Percentiles rank a stretch among this genome's conserved stretches.
Conservation (phyloP, 1,140 invertebrate genomes). For the Calliphora vicina region DNA sequence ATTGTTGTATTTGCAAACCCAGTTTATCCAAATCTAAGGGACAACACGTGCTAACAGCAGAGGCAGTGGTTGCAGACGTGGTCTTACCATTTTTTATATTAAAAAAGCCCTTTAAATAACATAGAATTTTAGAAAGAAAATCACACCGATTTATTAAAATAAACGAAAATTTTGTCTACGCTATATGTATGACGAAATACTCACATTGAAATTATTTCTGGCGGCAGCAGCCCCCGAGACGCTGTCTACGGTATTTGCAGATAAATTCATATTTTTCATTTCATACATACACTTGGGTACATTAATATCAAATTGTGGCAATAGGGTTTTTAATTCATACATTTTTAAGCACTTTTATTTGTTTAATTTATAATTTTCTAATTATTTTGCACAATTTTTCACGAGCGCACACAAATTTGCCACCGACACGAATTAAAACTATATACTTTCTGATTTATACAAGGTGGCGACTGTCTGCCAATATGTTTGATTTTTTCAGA, state of each 20-base stretch:
- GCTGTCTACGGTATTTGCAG: constrained; percentile 37
- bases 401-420: not conserved
- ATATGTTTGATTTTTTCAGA: too few species aligned
- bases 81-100: constrained; percentile 14
- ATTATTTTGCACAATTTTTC: not conserved
- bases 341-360: constrained; percentile 53
- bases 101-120: constrained; percentile 15
- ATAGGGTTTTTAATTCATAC: constrained; percentile 60
- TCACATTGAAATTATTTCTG: constrained; percentile 8
- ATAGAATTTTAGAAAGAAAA: not conserved
- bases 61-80: constrained; percentile 15
- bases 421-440: too few species aligned
- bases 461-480: too few species aligned
- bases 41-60: constrained; percentile 41
- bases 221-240: not conserved
- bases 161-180: not conserved
- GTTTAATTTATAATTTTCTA: not conserved
- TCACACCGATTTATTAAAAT: not conserved
- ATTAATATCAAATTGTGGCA: constrained; percentile 59
- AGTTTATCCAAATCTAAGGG: constrained; percentile 61
- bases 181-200: not conserved
- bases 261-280: constrained; percentile 52
- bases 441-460: too few species aligned
- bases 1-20: constrained; percentile 57
- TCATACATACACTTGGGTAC: constrained; percentile 60